Evolutionary conservation across 2,113 vertebrate species (phyloP), one percentile per base, ranked within the genome.

Genomic region (Sebastes schlegelii): DNA sequence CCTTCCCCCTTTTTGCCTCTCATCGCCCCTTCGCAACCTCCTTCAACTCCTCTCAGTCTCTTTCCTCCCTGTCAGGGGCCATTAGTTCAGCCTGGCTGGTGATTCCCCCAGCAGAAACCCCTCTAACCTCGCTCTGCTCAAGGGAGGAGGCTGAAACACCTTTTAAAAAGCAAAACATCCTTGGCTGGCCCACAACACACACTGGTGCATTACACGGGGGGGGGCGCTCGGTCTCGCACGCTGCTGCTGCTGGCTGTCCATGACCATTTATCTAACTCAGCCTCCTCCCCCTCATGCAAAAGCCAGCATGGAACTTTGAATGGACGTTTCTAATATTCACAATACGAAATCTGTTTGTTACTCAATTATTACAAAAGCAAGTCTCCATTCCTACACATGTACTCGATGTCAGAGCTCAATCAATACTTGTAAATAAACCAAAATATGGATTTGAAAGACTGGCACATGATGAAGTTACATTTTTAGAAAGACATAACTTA

Each of bases 61-160:
- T 83, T 79, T 80, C 90, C 71, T 89, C 83, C 52, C 86, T 92
- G 90, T 92, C 90, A 86, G 92, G 66, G 82, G 84, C 82, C 80
- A 88, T 94, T 92, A 93, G 88, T 92, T 91, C 91, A 82, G 90
- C 80, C 72, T 89, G 90, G 70, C 82, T 88, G 77, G 76, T 60
- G 88, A 84, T 86, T 83, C 74, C 63, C 69, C 82, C 51, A 12
- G 81, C 69, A 86, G 74, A 81, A 77, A 74, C 66, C 80, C 81
- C 85, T 79, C 84, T 74, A 82, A 90, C 88, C 68, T 75, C 62
- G 0, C 71, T 16, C 17, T 19, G 77, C 88, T 85, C 78, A 23
- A 21, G 65, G 74, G 86, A 85, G 21, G 55, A 21, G 68, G 77
- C 63, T 69, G 49, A 75, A 86, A 91, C 86, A 91, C 88, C 88